phyloP scores from a whole-genome alignment of 1,140 invertebrate genomes.

The Drosophila kikkawai region DNA sequence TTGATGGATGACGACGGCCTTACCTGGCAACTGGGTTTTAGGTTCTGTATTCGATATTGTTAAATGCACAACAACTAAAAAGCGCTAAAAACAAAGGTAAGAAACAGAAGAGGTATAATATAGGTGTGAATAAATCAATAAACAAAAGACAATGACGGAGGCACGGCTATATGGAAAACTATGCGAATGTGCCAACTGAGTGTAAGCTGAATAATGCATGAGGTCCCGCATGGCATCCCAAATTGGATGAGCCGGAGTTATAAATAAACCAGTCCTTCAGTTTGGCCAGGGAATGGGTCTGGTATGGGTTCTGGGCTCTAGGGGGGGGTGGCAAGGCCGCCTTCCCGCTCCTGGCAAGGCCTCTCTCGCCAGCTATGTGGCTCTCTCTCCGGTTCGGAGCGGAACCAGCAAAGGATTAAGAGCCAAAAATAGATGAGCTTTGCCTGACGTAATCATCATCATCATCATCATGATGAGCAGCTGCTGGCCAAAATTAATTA shows the following conservation, averaged over 20 bases:
- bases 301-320: background rate
- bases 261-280: slow-evolving; percentile 47
- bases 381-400: slow-evolving; percentile 14
- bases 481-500: slow-evolving; percentile 54
- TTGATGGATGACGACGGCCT: background rate
- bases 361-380: slow-evolving; percentile 1
- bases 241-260: slow-evolving; percentile 38
- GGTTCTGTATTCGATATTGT: slow-evolving; percentile 21
- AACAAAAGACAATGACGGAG: slow-evolving; percentile 31
- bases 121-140: slow-evolving; percentile 52
- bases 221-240: slow-evolving; percentile 38
- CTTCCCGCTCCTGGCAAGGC: slow-evolving; percentile 8
- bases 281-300: background rate
- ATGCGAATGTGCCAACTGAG: slow-evolving; percentile 29
- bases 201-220: slow-evolving; percentile 42
- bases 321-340: slow-evolving; percentile 37
- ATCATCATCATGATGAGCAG: slow-evolving; percentile 1
- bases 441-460: slow-evolving; percentile 55
- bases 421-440: slow-evolving; percentile 50
- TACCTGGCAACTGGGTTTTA: slow-evolving; percentile 15
- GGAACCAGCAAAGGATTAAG: slow-evolving; percentile 47
- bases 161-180: slow-evolving; percentile 15
- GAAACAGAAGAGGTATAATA: slow-evolving; percentile 10
- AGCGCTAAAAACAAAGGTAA: slow-evolving; percentile 47
- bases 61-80: slow-evolving; percentile 47